Evolutionary conservation across 2,113 vertebrate genomes (phyloP).

Genomic region (Neomonachus schauinslandi): DNA sequence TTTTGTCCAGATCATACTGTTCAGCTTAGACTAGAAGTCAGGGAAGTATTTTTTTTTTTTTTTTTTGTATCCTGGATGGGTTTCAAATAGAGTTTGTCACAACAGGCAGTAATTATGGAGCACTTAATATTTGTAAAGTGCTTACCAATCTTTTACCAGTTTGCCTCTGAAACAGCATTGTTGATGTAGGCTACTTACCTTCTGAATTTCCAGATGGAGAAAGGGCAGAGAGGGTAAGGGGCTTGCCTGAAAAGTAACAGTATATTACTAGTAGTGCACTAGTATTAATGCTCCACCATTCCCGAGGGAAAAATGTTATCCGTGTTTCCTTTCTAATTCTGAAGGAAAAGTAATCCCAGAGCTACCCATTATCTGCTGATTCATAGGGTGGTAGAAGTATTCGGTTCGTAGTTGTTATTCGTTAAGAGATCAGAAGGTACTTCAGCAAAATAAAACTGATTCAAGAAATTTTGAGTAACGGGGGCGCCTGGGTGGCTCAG

Average conservation of each 20-base stretch:
- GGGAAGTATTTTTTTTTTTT: background rate
- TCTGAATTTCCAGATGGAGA: constrained; percentile 70
- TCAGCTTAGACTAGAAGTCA: constrained; percentile 49
- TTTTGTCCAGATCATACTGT: background rate
- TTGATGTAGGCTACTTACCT: constrained; percentile 50
- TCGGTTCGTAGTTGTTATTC: constrained; percentile 20
- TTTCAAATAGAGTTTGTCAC: constrained; percentile 63
- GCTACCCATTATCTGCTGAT: background rate
- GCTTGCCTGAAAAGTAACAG: constrained; percentile 63
- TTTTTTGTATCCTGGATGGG: background rate
- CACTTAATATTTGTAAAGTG: constrained; percentile 64
- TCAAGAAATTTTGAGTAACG: background rate
- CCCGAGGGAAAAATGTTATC: background rate
- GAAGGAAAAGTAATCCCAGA: constrained; percentile 41
- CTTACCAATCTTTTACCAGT: constrained; percentile 44
- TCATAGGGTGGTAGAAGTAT: background rate
- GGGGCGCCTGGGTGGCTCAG: too few species aligned
- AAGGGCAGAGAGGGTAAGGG: constrained; percentile 62
- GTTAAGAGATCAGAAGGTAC: constrained; percentile 28
- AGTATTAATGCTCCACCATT: background rate
- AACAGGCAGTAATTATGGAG: constrained; percentile 61
- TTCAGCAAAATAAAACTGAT: constrained; percentile 16
- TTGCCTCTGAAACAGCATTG: constrained; percentile 51
- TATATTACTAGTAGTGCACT: background rate
- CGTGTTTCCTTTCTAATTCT: constrained; percentile 41